phyloP scores from a whole-genome alignment of 2,888 invertebrate species.

The Halictus quadricinctus region DNA sequence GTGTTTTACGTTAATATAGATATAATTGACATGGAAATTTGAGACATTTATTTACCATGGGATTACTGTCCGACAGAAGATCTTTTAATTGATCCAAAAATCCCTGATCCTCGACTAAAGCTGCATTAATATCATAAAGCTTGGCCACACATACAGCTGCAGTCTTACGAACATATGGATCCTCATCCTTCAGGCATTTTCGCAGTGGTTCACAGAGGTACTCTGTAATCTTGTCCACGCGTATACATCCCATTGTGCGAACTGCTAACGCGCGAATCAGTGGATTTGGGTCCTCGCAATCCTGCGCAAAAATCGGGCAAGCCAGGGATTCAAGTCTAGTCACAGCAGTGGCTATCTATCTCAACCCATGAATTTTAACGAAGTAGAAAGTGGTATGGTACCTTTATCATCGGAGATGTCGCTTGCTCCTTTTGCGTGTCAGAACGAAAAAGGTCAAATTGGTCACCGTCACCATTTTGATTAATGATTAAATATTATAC shows the following conservation, averaged over 20 bases:
- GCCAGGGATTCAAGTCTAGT: constrained; percentile 83
- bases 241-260: constrained; percentile 99
- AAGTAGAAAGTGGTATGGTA: constrained; percentile 79
- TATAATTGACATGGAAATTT: constrained; percentile 12
- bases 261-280: constrained; percentile 99
- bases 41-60: constrained; percentile 89
- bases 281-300: constrained; percentile 99
- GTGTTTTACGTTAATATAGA: background rate
- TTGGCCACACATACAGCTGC: constrained; percentile 99
- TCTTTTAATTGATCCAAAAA: constrained; percentile 98
- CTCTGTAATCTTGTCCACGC: constrained; percentile 99
- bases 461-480: constrained; percentile 83
- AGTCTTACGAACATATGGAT: constrained; percentile 98
- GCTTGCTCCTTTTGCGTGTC: constrained; percentile 83
- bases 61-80: constrained; percentile 98
- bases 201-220: constrained; percentile 98
- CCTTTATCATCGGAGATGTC: constrained; percentile 83
- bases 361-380: constrained; percentile 79
- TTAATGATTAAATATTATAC: constrained; percentile 76
- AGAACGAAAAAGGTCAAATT: constrained; percentile 83
- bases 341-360: constrained; percentile 81
- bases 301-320: constrained; percentile 86
- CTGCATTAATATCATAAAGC: constrained; percentile 95
- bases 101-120: constrained; percentile 90
- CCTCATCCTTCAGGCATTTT: constrained; percentile 97